Percentiles rank a stretch among this genome's conserved stretches.
Evolutionary conservation across 2,888 invertebrate species (phyloP).

Genomic region (Troides oblongomaculatus): DNA sequence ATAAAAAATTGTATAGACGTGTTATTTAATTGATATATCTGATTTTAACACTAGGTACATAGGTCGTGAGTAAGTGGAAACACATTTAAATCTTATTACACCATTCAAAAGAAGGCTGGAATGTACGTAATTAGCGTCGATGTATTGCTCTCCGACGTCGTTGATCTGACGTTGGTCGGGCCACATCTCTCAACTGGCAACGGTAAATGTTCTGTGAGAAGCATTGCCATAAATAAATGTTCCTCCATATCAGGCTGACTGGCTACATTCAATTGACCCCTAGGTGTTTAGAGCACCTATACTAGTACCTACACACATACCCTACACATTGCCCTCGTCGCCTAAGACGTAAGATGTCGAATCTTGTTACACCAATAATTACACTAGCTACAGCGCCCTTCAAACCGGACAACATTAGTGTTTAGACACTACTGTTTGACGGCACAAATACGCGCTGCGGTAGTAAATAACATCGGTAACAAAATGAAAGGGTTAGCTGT

Average conservation of each 20-base stretch:
- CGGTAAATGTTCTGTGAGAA: conserved; percentile 9
- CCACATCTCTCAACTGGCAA: conserved; percentile 13
- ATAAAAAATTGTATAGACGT: background rate
- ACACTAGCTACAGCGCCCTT: no score
- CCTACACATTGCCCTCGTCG: no score
- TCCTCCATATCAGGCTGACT: background rate
- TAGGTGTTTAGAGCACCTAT: background rate
- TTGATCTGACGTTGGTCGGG: background rate
- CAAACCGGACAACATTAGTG: no score
- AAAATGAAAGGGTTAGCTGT: no score
- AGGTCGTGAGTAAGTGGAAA: background rate
- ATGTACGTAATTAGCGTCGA: conserved; percentile 20
- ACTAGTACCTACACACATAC: background rate
- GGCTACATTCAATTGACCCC: background rate
- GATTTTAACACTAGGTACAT: background rate
- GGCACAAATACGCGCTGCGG: no score
- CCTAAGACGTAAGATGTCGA: no score
- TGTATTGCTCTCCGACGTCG: conserved; percentile 18
- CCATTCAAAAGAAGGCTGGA: conserved; percentile 11
- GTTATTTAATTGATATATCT: background rate
- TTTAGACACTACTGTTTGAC: no score
- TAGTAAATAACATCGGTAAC: no score
- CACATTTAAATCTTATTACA: conserved; percentile 27
- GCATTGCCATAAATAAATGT: background rate
- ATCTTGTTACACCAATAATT: no score